Percentiles rank a stretch among this genome's conserved stretches.
Evolutionary conservation across 2,888 invertebrate species (phyloP).

Genomic region (Scotopteryx bipunctaria): DNA sequence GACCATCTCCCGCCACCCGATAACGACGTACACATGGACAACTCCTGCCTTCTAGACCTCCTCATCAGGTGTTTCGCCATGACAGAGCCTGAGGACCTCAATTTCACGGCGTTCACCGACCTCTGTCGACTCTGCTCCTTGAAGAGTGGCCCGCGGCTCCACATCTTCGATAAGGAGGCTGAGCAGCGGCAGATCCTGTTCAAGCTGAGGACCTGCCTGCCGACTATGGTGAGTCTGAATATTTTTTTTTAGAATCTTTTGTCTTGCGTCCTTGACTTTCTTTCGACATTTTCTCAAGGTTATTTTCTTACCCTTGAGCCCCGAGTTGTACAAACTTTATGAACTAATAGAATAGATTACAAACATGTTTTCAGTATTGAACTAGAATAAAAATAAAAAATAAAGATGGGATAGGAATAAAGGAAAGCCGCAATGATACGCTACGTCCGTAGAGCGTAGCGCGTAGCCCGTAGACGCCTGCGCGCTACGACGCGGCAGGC

Average conservation of each 20-base stretch:
- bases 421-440: conserved; percentile 46
- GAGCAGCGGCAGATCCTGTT: conserved; percentile 88
- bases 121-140: conserved; percentile 88
- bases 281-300: conserved; percentile 20
- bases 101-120: conserved; percentile 87
- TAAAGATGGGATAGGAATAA: conserved; percentile 34
- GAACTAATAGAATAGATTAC: no score
- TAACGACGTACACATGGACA: conserved; percentile 82
- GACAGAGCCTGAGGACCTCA: conserved; percentile 87
- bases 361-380: no score
- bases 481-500: conserved; percentile 63
- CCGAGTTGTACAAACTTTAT: no score
- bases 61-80: conserved; percentile 84
- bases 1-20: conserved; percentile 77
- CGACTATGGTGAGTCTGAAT: conserved; percentile 84
- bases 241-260: conserved; percentile 33
- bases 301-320: conserved; percentile 1
- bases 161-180: conserved; percentile 88
- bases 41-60: conserved; percentile 84
- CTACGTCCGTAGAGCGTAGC: conserved; percentile 59
- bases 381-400: no score
- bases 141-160: conserved; percentile 86
- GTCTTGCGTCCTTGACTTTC: conserved; percentile 39
- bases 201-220: conserved; percentile 87
- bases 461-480: conserved; percentile 75